Percentiles rank a stretch among this genome's conserved stretches.
Evolutionary conservation across 2,888 invertebrate genomes (phyloP).

Genomic region (Cremastinae sp.): DNA sequence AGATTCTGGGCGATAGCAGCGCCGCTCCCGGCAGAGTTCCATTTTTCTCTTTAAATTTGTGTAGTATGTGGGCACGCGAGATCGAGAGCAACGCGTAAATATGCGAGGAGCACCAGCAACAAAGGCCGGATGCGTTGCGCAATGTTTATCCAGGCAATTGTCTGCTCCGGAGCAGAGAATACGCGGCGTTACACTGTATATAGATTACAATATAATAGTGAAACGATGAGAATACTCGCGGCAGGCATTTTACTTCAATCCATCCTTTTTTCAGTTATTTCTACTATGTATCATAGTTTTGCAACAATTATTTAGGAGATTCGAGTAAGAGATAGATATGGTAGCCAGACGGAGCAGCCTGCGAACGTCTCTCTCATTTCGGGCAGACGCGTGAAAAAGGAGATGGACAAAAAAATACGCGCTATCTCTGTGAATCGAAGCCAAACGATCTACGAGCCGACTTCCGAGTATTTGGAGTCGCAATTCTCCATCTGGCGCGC

Average conservation of each 20-base stretch:
- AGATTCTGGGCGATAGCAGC: constrained; percentile 15
- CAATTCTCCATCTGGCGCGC: constrained; percentile 34
- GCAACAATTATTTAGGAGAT: constrained; percentile 7
- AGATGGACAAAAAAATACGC: neutral
- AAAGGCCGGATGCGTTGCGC: constrained; percentile 75
- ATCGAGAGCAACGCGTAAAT: constrained; percentile 6
- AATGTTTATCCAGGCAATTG: constrained; percentile 74
- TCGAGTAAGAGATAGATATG: neutral
- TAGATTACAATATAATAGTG: constrained; percentile 19
- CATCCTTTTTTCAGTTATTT: constrained; percentile 10
- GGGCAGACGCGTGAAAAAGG: constrained; percentile 13
- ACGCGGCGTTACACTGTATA: constrained; percentile 28
- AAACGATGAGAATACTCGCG: constrained; percentile 41
- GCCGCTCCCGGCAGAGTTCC: constrained; percentile 17
- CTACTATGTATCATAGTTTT: constrained; percentile 9
- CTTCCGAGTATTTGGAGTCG: constrained; percentile 25
- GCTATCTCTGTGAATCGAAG: constrained; percentile 4
- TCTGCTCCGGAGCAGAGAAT: constrained; percentile 66
- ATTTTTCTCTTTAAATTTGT: constrained; percentile 20
- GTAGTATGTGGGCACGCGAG: constrained; percentile 15
- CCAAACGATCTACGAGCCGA: constrained; percentile 15
- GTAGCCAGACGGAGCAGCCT: neutral
- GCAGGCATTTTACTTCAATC: constrained; percentile 75
- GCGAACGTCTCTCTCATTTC: constrained; percentile 11
- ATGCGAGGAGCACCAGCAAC: constrained; percentile 56